A percentile compares a stretch with the other conserved stretches of the same genome.
Evolutionary conservation across 2,797 vertebrate species (phyloP).

Genomic region (Typhlichthys subterraneus): DNA sequence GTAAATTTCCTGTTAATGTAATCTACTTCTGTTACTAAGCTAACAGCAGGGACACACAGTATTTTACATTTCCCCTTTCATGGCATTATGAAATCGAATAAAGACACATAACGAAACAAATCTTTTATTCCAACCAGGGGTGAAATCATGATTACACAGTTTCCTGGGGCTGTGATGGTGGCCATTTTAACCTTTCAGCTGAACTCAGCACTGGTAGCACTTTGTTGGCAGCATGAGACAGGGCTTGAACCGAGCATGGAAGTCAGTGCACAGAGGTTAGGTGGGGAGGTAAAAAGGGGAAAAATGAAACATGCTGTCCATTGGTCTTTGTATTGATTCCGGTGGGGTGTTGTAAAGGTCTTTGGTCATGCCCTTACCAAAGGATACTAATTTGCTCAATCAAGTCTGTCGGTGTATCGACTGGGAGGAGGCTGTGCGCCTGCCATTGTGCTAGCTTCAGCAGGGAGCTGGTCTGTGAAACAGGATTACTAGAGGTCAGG

Average conservation of each 20-base stretch:
- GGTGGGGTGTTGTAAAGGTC: constrained; percentile 91
- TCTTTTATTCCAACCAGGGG: constrained; percentile 23
- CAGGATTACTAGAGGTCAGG: constrained; percentile 99
- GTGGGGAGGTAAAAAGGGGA: constrained; percentile 28
- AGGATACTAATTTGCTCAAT: constrained; percentile 99
- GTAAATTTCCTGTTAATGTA: too few relatives aligned
- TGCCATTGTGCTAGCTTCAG: constrained; percentile 93
- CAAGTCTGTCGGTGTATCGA: constrained; percentile 97
- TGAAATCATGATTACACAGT: constrained; percentile 55
- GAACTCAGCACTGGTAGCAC: constrained; percentile 75
- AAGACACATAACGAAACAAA: constrained; percentile 11
- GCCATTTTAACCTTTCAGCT: constrained; percentile 77
- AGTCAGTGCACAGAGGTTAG: constrained; percentile 57
- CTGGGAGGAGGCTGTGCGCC: constrained; percentile 91
- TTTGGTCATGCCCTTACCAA: constrained; percentile 95
- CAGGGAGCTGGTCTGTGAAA: constrained; percentile 96
- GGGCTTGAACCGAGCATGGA: constrained; percentile 76
- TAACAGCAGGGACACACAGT: too few relatives aligned
- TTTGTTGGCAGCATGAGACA: constrained; percentile 17
- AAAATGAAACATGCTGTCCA: constrained; percentile 86
- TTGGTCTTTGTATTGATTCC: constrained; percentile 92
- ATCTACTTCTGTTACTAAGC: too few relatives aligned
- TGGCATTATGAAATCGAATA: background rate
- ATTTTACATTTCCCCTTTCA: background rate
- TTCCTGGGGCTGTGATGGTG: constrained; percentile 9